Conservation (phyloP, 2,888 invertebrate species). For the Acronicta leporina region DNA sequence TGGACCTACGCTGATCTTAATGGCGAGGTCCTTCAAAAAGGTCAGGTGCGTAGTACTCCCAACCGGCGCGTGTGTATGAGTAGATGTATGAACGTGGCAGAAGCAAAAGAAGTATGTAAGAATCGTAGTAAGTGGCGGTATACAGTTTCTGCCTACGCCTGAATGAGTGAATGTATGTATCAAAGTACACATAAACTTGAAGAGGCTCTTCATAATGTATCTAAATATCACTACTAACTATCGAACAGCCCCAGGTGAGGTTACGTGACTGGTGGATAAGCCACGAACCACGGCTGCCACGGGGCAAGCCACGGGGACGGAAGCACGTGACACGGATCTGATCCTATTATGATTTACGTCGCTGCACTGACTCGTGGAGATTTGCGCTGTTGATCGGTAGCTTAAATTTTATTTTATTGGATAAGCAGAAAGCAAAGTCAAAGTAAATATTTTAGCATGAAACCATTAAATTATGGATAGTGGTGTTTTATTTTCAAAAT, state of each 20-base stretch:
- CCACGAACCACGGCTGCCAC: slow-evolving; percentile 33
- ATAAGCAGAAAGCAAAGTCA: not conserved
- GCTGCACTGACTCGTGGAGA: slow-evolving; percentile 29
- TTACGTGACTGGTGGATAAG: slow-evolving; percentile 42
- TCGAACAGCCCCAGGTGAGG: slow-evolving; percentile 16
- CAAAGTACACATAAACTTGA: too few species aligned
- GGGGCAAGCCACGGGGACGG: slow-evolving; percentile 48
- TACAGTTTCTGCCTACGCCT: too few species aligned
- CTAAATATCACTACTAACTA: slow-evolving; percentile 1
- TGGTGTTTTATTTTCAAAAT: too few species aligned
- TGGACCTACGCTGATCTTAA: too few species aligned
- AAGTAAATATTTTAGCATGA: not conserved
- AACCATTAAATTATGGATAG: too few species aligned
- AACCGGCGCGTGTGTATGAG: too few species aligned
- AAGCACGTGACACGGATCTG: slow-evolving; percentile 48
- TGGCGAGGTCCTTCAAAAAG: too few species aligned
- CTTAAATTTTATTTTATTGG: not conserved
- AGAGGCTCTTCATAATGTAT: not conserved
- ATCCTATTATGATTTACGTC: slow-evolving; percentile 57
- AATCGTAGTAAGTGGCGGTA: too few species aligned
- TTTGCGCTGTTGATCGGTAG: slow-evolving; percentile 8
- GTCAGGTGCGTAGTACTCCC: too few species aligned
- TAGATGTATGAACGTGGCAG: too few species aligned
- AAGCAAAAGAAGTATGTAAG: too few species aligned
- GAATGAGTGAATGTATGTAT: too few species aligned